Evolutionary conservation across 2,113 vertebrate genomes (phyloP).

Genomic region (Ornithorhynchus anatinus): DNA sequence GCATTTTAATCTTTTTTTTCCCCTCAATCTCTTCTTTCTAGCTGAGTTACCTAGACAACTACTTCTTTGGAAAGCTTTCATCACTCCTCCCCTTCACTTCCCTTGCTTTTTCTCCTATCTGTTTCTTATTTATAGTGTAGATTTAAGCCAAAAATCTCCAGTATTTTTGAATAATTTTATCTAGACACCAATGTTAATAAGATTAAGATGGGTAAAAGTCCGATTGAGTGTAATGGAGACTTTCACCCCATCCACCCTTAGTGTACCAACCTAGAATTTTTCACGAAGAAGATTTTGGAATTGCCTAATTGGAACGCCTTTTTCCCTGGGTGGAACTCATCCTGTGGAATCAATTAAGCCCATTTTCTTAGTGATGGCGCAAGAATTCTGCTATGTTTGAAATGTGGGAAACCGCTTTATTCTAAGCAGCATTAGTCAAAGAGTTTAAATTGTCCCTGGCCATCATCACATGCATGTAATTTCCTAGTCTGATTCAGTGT

Average conservation of each 20-base stretch:
- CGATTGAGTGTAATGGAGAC: not conserved
- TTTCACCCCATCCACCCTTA: not conserved
- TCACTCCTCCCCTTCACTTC: constrained; percentile 21
- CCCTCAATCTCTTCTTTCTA: constrained; percentile 12
- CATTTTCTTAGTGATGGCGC: not conserved
- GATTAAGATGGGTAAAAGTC: not conserved
- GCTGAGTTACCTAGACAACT: constrained; percentile 36
- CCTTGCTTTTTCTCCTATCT: constrained; percentile 14
- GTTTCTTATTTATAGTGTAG: constrained; percentile 50
- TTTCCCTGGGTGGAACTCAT: not conserved
- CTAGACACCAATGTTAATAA: not conserved
- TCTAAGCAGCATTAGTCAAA: constrained; percentile 38
- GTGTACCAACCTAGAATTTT: not conserved
- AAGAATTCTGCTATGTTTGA: constrained; percentile 8
- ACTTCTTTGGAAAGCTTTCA: constrained; percentile 36
- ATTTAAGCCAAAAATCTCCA: constrained; percentile 4
- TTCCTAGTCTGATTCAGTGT: constrained; percentile 30
- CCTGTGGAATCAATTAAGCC: constrained; percentile 12
- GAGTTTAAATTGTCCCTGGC: constrained; percentile 28
- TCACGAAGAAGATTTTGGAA: not conserved
- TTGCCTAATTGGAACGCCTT: not conserved
- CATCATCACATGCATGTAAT: constrained; percentile 20
- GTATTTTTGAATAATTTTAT: constrained; percentile 18
- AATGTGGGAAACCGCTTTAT: constrained; percentile 38
- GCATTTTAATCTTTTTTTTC: constrained; percentile 12